Conservation (phyloP, 2,113 vertebrate genomes). For the Campylorhamphus procurvoides region DNA sequence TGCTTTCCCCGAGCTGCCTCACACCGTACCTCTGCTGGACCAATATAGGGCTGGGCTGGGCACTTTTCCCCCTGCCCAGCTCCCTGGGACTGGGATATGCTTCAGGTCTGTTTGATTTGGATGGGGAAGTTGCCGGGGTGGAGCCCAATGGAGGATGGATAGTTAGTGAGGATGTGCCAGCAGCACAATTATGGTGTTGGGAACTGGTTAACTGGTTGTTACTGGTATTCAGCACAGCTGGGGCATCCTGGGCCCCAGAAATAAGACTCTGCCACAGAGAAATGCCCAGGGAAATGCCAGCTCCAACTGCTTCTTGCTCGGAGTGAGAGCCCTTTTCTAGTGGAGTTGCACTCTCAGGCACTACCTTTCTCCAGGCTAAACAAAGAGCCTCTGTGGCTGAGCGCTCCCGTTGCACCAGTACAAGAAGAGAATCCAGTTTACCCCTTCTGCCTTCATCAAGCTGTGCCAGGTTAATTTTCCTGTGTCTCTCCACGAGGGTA, state of each 20-base stretch:
- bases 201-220: neutral
- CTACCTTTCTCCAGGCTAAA: neutral
- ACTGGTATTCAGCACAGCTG: neutral
- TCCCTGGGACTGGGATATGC: neutral
- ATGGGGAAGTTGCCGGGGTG: neutral
- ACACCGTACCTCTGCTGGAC: neutral
- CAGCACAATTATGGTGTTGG: accelerated
- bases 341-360: accelerated
- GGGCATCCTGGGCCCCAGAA: neutral
- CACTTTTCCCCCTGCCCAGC: accelerated
- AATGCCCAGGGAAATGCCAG: neutral
- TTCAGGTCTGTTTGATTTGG: neutral
- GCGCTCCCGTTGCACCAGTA: neutral
- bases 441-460: neutral
- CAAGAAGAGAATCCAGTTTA: neutral
- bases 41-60: neutral
- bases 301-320: accelerated
- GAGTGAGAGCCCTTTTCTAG: neutral
- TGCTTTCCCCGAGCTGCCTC: neutral
- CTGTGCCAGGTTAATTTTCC: neutral
- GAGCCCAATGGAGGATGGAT: too few relatives aligned
- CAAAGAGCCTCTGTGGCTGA: neutral
- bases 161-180: neutral
- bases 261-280: neutral
- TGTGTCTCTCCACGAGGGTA: accelerated